These are phyloP conservation scores for Smittia sp. DNA, from an alignment of 2,888 invertebrate genomes.

Conservation along the genomic window DNA sequence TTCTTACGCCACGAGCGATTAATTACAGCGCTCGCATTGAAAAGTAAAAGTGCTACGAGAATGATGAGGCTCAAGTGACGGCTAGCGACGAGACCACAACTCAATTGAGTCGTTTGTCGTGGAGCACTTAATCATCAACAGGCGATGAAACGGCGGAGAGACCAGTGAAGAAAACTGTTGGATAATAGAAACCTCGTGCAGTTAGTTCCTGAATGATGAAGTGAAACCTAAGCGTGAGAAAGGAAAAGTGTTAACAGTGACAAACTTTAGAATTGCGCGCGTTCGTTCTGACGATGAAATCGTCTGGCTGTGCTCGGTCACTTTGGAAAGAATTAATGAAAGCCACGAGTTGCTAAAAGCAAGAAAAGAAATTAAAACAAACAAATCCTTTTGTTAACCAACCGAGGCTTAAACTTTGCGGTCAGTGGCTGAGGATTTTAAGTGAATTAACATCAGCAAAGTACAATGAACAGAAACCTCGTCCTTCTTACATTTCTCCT, in stretches of 20 bases:
- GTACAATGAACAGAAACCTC: background rate
- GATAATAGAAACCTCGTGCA: background rate
- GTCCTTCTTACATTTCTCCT: background rate
- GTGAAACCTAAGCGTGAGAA: background rate
- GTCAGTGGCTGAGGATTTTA: background rate
- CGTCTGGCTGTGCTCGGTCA: background rate
- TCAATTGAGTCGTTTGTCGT: background rate
- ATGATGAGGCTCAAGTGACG: background rate
- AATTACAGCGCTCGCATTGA: background rate
- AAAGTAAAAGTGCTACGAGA: conserved; percentile 14
- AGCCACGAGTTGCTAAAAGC: background rate
- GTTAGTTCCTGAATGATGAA: background rate
- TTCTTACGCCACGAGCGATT: background rate
- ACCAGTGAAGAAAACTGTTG: background rate
- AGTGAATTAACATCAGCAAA: background rate
- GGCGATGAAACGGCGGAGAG: background rate
- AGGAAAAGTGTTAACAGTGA: too few species aligned
- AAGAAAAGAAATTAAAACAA: background rate
- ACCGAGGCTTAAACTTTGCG: too few species aligned
- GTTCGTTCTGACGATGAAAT: conserved; percentile 14
- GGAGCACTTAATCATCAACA: background rate
- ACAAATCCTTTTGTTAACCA: background rate
- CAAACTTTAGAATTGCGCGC: too few species aligned
- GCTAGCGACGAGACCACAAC: background rate
- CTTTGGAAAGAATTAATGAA: background rate